Evolutionary conservation across 2,888 invertebrate genomes (phyloP).

Genomic region (Napeogenes inachia): DNA sequence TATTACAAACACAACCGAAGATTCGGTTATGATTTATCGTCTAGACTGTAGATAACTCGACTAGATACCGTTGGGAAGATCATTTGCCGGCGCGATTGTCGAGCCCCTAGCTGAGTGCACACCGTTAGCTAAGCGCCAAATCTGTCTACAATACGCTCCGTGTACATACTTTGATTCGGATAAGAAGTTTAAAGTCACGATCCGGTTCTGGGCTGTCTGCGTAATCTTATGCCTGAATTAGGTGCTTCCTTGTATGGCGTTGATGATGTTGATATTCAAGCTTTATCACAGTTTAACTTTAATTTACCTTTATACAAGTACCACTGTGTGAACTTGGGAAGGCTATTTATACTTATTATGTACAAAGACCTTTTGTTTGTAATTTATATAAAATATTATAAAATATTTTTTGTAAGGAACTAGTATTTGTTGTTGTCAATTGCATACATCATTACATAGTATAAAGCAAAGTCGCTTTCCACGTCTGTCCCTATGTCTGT

Average conservation of each 20-base stretch:
- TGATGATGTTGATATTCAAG: constrained; percentile 55
- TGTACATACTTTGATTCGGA: constrained; percentile 61
- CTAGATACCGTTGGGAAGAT: constrained; percentile 63
- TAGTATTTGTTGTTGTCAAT: too few species aligned
- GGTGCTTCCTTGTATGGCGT: constrained; percentile 64
- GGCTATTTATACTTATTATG: constrained; percentile 2
- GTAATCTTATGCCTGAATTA: constrained; percentile 65
- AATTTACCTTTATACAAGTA: constrained; percentile 21
- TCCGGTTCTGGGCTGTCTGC: constrained; percentile 59
- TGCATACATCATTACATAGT: too few species aligned
- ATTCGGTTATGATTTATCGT: constrained; percentile 26
- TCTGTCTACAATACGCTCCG: constrained; percentile 67
- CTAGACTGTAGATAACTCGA: constrained; percentile 50
- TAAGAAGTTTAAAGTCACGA: constrained; percentile 73
- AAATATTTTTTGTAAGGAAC: too few species aligned
- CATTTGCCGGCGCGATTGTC: constrained; percentile 54
- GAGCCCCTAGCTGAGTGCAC: constrained; percentile 41
- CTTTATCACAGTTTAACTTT: constrained; percentile 31
- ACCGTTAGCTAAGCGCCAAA: constrained; percentile 63
- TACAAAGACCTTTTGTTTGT: constrained; percentile 2
- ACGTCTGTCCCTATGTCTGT: too few species aligned
- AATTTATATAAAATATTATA: too few species aligned
- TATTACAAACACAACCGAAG: constrained; percentile 8
- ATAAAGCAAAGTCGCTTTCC: too few species aligned
- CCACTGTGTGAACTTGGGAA: constrained; percentile 8